A percentile compares a stretch with the other conserved stretches of the same genome.
Evolutionary conservation across 2,888 invertebrate species (phyloP).

Genomic region (Gasteruption jaculator): DNA sequence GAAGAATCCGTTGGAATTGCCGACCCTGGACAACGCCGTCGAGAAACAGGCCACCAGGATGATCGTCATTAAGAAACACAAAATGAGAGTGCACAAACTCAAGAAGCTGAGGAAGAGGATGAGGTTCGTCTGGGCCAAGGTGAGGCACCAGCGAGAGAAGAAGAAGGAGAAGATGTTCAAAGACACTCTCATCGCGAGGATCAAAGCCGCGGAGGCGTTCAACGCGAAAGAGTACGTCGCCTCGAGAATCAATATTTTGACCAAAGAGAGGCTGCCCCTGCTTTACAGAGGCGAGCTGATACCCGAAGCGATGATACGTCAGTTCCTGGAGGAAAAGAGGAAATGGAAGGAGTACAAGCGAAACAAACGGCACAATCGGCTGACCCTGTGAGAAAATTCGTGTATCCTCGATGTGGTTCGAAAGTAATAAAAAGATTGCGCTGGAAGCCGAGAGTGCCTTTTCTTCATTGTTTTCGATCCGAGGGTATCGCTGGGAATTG

Average conservation of each 20-base stretch:
- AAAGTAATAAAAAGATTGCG: no score
- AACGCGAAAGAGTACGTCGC: constrained; percentile 70
- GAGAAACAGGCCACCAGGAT: constrained; percentile 70
- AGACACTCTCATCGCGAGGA: constrained; percentile 63
- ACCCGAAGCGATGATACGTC: constrained; percentile 64
- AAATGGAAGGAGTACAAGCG: constrained; percentile 34
- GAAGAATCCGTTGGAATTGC: no score
- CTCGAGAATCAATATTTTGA: constrained; percentile 60
- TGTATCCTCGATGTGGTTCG: no score
- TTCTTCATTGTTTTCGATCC: no score
- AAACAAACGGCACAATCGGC: constrained; percentile 23
- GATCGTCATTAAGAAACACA: constrained; percentile 72
- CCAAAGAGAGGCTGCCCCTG: constrained; percentile 59
- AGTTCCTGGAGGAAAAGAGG: constrained; percentile 63
- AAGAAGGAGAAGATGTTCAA: constrained; percentile 77
- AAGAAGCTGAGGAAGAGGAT: constrained; percentile 75
- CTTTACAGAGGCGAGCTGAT: constrained; percentile 60
- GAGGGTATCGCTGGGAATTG: no score
- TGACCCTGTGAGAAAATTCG: constrained; percentile 19
- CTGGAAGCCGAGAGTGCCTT: no score
- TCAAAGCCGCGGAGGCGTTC: constrained; percentile 71
- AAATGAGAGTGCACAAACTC: constrained; percentile 85
- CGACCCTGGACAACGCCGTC: constrained; percentile 46
- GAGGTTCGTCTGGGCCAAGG: constrained; percentile 72
- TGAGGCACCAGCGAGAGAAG: constrained; percentile 63